Evolutionary conservation across 2,888 invertebrate species (phyloP).

Genomic region (Pyrrhia umbra): DNA sequence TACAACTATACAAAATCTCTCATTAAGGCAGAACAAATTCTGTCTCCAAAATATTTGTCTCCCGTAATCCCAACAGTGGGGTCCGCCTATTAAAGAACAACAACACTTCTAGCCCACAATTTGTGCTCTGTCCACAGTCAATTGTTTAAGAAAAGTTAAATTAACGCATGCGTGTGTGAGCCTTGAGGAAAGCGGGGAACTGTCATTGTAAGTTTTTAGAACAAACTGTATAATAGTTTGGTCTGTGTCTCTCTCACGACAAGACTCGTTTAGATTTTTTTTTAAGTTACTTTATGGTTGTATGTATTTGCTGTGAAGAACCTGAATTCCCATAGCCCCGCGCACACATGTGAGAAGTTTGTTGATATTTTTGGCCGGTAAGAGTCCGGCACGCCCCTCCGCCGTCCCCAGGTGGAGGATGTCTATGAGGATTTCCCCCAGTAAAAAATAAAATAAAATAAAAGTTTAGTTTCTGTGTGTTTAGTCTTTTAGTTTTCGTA

Average conservation of each 20-base stretch:
- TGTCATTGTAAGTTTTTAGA: conserved; percentile 31
- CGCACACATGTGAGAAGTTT: too few relatives aligned
- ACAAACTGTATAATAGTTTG: not conserved
- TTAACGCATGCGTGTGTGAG: conserved; percentile 29
- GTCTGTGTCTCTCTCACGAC: not conserved
- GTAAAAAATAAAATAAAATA: too few relatives aligned
- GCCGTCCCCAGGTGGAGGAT: too few relatives aligned
- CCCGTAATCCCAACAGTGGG: conserved; percentile 23
- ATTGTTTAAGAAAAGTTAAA: conserved; percentile 54
- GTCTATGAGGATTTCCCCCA: too few relatives aligned
- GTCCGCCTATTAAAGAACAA: conserved; percentile 45
- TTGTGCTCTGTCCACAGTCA: conserved; percentile 25
- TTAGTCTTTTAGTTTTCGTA: too few relatives aligned
- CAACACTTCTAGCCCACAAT: conserved; percentile 34
- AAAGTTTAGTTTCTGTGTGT: too few relatives aligned
- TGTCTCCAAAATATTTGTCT: conserved; percentile 6
- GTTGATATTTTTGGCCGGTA: too few relatives aligned
- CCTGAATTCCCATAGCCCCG: too few relatives aligned
- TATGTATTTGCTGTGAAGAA: too few relatives aligned
- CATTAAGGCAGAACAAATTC: not conserved
- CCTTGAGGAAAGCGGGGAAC: not conserved
- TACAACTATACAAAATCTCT: too few relatives aligned
- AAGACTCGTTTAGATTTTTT: not conserved
- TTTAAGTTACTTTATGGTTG: too few relatives aligned
- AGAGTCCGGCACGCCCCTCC: too few relatives aligned